Percentiles rank a stretch among this genome's conserved stretches.
Conservation (phyloP, 2,113 vertebrate genomes). For the Embiotoca jacksoni region DNA sequence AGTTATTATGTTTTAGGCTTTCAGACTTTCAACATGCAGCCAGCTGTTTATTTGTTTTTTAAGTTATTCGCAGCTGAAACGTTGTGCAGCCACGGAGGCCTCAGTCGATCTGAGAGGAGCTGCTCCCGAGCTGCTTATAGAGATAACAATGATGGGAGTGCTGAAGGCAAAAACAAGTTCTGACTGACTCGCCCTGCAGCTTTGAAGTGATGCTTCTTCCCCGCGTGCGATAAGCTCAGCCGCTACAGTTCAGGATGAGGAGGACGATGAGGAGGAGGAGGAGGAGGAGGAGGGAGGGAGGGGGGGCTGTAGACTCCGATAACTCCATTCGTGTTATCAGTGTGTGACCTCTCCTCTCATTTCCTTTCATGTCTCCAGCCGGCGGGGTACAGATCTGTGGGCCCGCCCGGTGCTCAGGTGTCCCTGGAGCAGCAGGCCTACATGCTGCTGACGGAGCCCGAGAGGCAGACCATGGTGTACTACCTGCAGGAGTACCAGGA, state of each 20-base stretch:
- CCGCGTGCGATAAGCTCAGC: constrained; percentile 23
- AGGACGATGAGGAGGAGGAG: not conserved
- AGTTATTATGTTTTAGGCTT: too few species aligned
- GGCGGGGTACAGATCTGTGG: constrained; percentile 85
- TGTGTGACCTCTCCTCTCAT: not conserved
- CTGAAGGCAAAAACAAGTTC: constrained; percentile 37
- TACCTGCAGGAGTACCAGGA: constrained; percentile 94
- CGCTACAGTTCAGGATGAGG: not conserved
- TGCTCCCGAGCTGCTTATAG: constrained; percentile 36
- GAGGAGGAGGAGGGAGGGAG: too few species aligned
- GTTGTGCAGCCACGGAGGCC: not conserved
- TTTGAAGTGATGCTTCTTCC: constrained; percentile 35
- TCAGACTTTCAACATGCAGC: too few species aligned
- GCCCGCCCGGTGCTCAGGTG: constrained; percentile 85
- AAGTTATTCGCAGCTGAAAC: too few species aligned
- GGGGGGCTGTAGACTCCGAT: not conserved
- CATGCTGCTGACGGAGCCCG: constrained; percentile 89
- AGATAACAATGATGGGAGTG: constrained; percentile 50
- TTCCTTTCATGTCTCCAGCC: constrained; percentile 71
- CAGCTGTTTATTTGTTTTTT: too few species aligned
- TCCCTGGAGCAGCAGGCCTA: constrained; percentile 92
- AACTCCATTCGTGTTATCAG: not conserved
- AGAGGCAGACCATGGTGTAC: constrained; percentile 91
- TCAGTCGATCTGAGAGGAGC: constrained; percentile 15
- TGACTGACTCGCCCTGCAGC: constrained; percentile 12